Conservation (phyloP, 2,113 vertebrate species). For the Piprites chloris region DNA sequence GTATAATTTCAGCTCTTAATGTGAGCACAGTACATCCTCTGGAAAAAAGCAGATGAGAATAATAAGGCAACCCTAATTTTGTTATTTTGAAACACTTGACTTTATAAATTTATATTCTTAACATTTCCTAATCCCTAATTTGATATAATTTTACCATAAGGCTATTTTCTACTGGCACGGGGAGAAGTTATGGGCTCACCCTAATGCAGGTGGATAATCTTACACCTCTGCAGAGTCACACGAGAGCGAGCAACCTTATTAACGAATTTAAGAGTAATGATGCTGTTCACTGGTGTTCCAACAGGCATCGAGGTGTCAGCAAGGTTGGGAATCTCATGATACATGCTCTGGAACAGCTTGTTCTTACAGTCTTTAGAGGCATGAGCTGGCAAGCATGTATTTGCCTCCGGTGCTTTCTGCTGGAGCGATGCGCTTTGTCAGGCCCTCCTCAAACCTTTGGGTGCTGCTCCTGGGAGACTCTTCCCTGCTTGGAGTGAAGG, state of each 20-base stretch:
- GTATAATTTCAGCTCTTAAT: background rate
- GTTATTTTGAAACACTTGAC: background rate
- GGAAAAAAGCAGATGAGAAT: background rate
- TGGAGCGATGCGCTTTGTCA: background rate
- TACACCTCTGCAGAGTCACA: background rate
- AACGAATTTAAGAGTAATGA: background rate
- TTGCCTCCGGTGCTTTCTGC: background rate
- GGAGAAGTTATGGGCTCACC: background rate
- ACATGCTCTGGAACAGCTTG: constrained; percentile 7
- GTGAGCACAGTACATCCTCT: background rate
- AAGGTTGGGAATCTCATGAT: background rate
- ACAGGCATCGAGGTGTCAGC: background rate
- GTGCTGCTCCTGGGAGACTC: background rate
- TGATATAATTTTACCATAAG: background rate
- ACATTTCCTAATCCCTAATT: background rate
- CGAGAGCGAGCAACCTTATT: background rate
- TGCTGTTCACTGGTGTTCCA: background rate
- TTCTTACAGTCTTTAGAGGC: background rate
- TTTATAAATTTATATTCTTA: background rate
- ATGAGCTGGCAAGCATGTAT: background rate
- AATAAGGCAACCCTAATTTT: background rate
- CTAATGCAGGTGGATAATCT: background rate
- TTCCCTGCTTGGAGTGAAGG: background rate
- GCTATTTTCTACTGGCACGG: background rate
- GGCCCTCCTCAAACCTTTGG: background rate